These are phyloP conservation scores for Hiodon alosoides DNA, from an alignment of 2,113 vertebrate species.

Conservation along the genomic window DNA sequence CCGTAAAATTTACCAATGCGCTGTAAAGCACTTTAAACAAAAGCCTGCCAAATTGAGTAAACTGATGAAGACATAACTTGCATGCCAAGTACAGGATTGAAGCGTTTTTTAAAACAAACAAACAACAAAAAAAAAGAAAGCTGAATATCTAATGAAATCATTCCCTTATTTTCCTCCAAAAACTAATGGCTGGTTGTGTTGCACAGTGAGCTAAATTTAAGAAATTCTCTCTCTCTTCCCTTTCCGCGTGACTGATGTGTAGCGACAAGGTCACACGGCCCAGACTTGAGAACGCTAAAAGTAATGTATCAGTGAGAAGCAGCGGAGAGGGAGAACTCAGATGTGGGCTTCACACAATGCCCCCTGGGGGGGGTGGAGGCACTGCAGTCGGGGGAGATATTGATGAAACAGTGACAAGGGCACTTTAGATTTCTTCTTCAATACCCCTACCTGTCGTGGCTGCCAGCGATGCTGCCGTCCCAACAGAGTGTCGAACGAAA, in stretches of 20 bases:
- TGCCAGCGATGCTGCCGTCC: slow-evolving; percentile 8
- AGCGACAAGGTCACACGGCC: background rate
- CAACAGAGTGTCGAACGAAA: background rate
- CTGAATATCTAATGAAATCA: no score
- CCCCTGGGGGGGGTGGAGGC: background rate
- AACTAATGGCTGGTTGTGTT: no score
- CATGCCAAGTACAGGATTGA: no score
- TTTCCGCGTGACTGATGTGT: background rate
- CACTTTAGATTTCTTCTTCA: slow-evolving; percentile 22
- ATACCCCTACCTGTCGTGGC: slow-evolving; percentile 1
- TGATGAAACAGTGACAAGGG: slow-evolving; percentile 28
- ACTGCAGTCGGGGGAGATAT: slow-evolving; percentile 17
- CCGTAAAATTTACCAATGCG: no score
- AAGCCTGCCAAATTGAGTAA: no score
- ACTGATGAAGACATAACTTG: no score
- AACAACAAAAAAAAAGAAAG: no score
- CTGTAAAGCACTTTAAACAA: no score
- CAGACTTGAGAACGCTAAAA: background rate
- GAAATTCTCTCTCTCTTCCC: background rate
- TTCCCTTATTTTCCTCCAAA: no score
- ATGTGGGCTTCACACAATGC: background rate
- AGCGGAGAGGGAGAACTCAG: background rate
- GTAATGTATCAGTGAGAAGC: background rate
- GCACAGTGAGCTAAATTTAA: no score
- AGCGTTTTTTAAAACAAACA: no score